These are phyloP conservation scores for Aspidoscelis tigris DNA, from an alignment of 2,113 vertebrate species.

Conservation along the genomic window DNA sequence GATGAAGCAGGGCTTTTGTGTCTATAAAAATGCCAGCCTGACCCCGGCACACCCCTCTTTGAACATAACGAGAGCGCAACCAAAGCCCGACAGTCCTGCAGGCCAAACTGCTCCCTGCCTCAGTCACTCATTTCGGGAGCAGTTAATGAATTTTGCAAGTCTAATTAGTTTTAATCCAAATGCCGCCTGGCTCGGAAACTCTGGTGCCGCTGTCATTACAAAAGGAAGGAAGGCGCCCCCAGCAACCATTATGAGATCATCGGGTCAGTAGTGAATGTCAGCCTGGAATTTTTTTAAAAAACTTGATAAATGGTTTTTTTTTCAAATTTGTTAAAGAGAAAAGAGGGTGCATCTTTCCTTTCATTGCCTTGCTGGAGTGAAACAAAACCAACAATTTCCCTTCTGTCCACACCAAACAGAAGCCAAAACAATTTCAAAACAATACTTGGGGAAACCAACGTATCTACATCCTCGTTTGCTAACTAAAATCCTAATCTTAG, in stretches of 20 bases:
- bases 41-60: background rate
- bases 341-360: rapidly evolving
- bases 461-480: no score
- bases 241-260: conserved; percentile 34
- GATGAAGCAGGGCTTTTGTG: background rate
- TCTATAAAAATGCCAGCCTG: background rate
- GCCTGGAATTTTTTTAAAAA: conserved; percentile 30
- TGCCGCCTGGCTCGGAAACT: conserved; percentile 33
- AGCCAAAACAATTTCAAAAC: no score
- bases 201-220: conserved; percentile 33
- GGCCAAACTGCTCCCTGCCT: conserved; percentile 18
- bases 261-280: conserved; percentile 44
- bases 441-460: no score
- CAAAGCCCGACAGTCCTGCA: conserved; percentile 5
- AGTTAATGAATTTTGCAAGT: conserved; percentile 54
- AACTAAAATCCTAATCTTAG: no score
- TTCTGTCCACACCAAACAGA: no score
- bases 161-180: conserved; percentile 44
- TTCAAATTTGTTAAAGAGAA: background rate
- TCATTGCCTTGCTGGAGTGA: background rate
- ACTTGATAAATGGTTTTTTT: background rate
- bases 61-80: background rate
- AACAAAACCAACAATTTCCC: background rate
- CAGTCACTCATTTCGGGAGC: conserved; percentile 23
- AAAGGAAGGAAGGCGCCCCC: conserved; percentile 33